phyloP scores from a whole-genome alignment of 2,797 vertebrate genomes.

The Pipistrellus pygmaeus region DNA sequence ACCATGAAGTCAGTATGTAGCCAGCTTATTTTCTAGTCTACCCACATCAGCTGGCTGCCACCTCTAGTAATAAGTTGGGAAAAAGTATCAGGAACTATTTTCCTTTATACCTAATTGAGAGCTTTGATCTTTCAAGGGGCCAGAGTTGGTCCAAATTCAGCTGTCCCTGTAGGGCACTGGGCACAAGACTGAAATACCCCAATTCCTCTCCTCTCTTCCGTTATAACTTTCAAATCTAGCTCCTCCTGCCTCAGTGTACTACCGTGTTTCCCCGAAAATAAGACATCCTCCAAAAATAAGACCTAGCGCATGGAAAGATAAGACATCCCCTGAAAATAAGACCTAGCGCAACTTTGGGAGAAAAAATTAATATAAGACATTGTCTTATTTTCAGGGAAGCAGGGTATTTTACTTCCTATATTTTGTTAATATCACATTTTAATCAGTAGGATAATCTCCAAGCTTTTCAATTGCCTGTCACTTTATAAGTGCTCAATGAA shows the following conservation, averaged over 20 bases:
- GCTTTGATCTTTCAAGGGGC: not conserved
- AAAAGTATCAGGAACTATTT: not conserved
- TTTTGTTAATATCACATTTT: conserved; percentile 1
- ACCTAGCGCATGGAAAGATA: too few species aligned
- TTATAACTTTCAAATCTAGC: not conserved
- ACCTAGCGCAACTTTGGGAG: too few species aligned
- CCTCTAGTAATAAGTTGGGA: not conserved
- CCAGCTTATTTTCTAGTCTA: not conserved
- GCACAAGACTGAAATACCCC: not conserved
- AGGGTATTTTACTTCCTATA: not conserved
- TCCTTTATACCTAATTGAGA: not conserved
- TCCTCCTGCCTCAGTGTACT: not conserved
- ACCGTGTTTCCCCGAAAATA: too few species aligned
- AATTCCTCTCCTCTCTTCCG: not conserved
- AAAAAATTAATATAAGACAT: too few species aligned
- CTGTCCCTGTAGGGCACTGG: not conserved
- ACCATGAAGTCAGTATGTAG: not conserved
- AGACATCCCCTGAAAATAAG: too few species aligned
- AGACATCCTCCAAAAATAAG: too few species aligned
- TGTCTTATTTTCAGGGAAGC: too few species aligned
- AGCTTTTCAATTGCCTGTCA: conserved; percentile 23
- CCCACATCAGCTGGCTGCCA: not conserved
- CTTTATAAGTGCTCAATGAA: conserved; percentile 46
- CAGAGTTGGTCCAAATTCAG: not conserved
- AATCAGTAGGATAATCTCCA: conserved; percentile 13